Base-by-base conservation (phyloP, 2,888 invertebrate species). In the Troglohyphantes excavatus region DNA sequence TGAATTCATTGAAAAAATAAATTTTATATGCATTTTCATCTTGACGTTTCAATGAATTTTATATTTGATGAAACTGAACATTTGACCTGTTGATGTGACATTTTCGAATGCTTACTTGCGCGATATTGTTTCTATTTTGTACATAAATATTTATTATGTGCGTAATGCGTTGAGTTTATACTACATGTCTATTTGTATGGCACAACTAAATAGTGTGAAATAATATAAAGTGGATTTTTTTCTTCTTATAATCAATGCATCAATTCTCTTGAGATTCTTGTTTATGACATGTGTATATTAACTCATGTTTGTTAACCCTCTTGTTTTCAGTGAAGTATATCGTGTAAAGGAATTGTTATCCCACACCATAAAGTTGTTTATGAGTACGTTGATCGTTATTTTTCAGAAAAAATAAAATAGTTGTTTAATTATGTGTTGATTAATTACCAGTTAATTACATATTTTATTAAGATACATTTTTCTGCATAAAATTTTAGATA, bases 161-260 rank as follows among this genome's bases (percentile, higher is more conserved):
- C 26, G 43, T 13, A 76, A 82, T 53, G 53, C 59, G 43, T 68
- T 46, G 21, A 75, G 59, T 82, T 61, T 39, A 75, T 17, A 67
- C 82, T 82, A 65, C 33, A 88, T 88, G 88, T 88, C 59, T 67
- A 73, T 75, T 88, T 81, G 59, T 81, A 81, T 75, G 81, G 88
- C 88, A 88, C 88, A 81, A 78, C 13, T 79, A 23, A 61, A 87
- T 26, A 82, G 33, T 79, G 19, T 67, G 53, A 79, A 33, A 23
- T 83, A 33, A 83, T 65, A 73, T 73, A 84, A 75, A 67, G 39
- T 84, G 43, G 46, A 85, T 76, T 76, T 76, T 39, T 78, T 53
- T n/a, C 29, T 67, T 67, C 21, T 46, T 6, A 27, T 65, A 13
- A 33, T 75, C 65, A 63, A 17, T 65, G 43, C 65, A 21, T 78